Conservation (phyloP, 2,113 vertebrate species). For the Pterocles gutturalis region DNA sequence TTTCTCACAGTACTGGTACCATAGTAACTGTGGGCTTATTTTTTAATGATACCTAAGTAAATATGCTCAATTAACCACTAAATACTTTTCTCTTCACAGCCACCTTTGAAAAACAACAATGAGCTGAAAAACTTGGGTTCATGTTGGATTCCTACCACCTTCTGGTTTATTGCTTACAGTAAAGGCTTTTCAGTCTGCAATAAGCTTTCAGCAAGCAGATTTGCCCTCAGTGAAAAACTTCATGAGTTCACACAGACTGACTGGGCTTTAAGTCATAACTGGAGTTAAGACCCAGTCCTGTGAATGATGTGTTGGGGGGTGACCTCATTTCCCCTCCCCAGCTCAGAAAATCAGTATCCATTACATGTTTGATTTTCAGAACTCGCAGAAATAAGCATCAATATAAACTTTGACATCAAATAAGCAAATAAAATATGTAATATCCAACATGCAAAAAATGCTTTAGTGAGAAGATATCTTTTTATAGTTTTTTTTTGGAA, state of each 20-base stretch:
- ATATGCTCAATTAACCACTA: background rate
- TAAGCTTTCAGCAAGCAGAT: background rate
- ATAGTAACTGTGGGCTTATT: background rate
- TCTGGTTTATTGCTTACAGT: background rate
- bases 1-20: background rate
- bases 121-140: background rate
- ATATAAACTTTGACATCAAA: background rate
- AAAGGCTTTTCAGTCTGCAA: background rate
- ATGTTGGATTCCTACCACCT: background rate
- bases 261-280: background rate
- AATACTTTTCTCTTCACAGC: background rate
- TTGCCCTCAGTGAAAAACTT: background rate
- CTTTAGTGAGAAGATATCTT: background rate
- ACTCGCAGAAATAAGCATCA: background rate
- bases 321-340: background rate
- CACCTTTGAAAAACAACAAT: background rate
- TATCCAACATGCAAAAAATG: background rate
- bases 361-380: background rate
- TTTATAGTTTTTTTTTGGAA: background rate
- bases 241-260: background rate
- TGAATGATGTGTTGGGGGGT: rapidly evolving
- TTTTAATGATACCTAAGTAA: background rate
- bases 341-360: background rate
- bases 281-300: background rate
- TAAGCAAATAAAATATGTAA: background rate